Evolutionary conservation across 92 coral and sea anemone genomes (phyloP).

Genomic region (Zoanthus sansibaricus): DNA sequence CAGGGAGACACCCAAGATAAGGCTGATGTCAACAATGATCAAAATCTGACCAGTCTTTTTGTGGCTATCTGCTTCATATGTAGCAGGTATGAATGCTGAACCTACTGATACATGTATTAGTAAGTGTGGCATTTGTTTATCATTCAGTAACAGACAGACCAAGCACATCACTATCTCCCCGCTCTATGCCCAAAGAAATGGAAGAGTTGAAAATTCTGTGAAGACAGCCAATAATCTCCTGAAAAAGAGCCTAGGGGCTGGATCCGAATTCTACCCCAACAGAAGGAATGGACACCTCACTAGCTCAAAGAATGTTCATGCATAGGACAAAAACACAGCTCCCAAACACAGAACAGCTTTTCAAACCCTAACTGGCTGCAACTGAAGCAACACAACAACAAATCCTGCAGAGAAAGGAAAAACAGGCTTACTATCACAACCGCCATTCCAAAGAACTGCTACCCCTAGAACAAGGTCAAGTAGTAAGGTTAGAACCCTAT

Average conservation of each 20-base stretch:
- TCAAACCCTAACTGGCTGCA: slow-evolving; percentile 1
- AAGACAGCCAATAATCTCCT: slow-evolving; percentile 20
- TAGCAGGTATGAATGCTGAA: too few species aligned
- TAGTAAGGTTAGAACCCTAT: slow-evolving; percentile 29
- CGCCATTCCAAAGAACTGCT: slow-evolving; percentile 31
- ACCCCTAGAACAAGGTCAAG: slow-evolving; percentile 35
- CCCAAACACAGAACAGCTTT: slow-evolving; percentile 15
- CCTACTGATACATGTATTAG: too few species aligned
- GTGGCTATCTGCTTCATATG: too few species aligned
- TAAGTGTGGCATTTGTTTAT: too few species aligned
- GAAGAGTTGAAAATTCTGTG: slow-evolving; percentile 6
- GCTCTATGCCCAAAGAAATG: not conserved
- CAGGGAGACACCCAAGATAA: too few species aligned
- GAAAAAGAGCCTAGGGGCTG: not conserved
- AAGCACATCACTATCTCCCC: not conserved
- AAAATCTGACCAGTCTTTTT: too few species aligned
- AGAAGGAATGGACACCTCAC: not conserved
- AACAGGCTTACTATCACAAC: slow-evolving; percentile 34
- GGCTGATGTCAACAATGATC: too few species aligned
- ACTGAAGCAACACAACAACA: slow-evolving; percentile 6
- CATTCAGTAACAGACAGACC: too few species aligned
- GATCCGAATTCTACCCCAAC: slow-evolving; percentile 4
- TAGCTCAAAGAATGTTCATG: not conserved
- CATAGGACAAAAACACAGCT: slow-evolving; percentile 1
- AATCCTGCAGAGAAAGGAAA: slow-evolving; percentile 18